Percentiles rank a stretch among this genome's conserved stretches.
Evolutionary conservation across 2,888 invertebrate species (phyloP).

Genomic region (Augiades crinisus): DNA sequence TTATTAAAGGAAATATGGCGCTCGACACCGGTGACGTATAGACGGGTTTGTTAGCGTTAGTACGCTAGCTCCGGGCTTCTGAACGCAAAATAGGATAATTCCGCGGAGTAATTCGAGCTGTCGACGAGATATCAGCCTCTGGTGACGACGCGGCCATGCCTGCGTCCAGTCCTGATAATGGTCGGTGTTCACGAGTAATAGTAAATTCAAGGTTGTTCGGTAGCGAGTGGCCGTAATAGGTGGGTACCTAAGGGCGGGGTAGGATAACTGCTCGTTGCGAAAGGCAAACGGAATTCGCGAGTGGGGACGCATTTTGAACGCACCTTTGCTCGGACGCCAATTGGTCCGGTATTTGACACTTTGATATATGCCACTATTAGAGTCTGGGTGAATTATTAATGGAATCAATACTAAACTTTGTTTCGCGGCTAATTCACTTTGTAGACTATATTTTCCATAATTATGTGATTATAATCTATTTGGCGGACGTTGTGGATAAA

Average conservation of each 20-base stretch:
- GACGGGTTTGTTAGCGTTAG: conserved; percentile 26
- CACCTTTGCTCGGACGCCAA: conserved; percentile 63
- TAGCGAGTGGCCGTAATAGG: conserved; percentile 72
- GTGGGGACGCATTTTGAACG: conserved; percentile 63
- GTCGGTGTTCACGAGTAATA: conserved; percentile 56
- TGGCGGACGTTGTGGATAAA: conserved; percentile 34
- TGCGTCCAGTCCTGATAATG: conserved; percentile 52
- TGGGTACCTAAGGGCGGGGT: conserved; percentile 69
- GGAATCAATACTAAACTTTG: conserved; percentile 40
- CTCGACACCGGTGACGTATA: conserved; percentile 50
- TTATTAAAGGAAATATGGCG: conserved; percentile 69
- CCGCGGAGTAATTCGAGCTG: conserved; percentile 64
- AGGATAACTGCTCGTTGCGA: conserved; percentile 51
- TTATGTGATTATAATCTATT: conserved; percentile 40
- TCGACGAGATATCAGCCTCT: conserved; percentile 68
- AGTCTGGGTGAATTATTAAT: conserved; percentile 42
- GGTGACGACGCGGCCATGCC: conserved; percentile 61
- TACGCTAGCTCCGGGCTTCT: conserved; percentile 49
- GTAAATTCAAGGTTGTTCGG: conserved; percentile 68
- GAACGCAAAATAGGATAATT: conserved; percentile 68
- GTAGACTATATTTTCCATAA: conserved; percentile 15
- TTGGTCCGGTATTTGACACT: conserved; percentile 71
- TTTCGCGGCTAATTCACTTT: conserved; percentile 32
- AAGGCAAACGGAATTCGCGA: conserved; percentile 60
- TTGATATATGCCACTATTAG: conserved; percentile 66